Evolutionary conservation across 1,140 invertebrate species (phyloP).

Genomic region (Dendrolimus punctatus): DNA sequence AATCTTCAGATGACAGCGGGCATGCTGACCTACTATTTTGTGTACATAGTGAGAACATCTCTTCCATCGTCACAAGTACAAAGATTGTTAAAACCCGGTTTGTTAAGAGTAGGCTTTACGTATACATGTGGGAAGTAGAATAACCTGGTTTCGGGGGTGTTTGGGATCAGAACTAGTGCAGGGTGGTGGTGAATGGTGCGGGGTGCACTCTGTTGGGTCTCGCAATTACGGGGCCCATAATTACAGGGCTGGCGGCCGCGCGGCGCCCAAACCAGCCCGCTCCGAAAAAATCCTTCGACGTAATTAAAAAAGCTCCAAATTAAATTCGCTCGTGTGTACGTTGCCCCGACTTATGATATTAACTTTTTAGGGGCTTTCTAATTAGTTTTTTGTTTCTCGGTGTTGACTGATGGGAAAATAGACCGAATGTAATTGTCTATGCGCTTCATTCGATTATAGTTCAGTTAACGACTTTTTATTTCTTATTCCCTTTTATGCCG

Average conservation of each 20-base stretch:
- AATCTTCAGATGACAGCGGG: too few relatives aligned
- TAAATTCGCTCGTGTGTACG: conserved; percentile 66
- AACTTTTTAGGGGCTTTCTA: conserved; percentile 67
- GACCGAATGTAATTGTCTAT: conserved; percentile 13
- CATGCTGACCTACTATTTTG: too few relatives aligned
- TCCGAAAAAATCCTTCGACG: conserved; percentile 42
- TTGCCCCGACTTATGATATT: conserved; percentile 59
- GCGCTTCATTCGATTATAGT: background rate
- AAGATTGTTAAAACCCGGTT: too few relatives aligned
- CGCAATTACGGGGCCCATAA: conserved; percentile 64
- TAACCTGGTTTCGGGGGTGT: conserved; percentile 44
- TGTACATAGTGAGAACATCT: conserved; percentile 1
- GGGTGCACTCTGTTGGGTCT: conserved; percentile 37
- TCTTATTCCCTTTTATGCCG: too few relatives aligned
- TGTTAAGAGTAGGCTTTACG: background rate
- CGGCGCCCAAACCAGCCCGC: conserved; percentile 61
- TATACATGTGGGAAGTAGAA: conserved; percentile 16
- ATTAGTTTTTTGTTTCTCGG: conserved; percentile 61
- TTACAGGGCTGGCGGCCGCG: conserved; percentile 60
- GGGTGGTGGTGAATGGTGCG: conserved; percentile 23
- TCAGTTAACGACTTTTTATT: too few relatives aligned
- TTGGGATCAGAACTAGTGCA: conserved; percentile 35
- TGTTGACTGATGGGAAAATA: conserved; percentile 29
- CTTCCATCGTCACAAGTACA: too few relatives aligned
- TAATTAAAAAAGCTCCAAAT: conserved; percentile 71